phyloP scores from a whole-genome alignment of 2,888 invertebrate species.

The Apotomis betuletana region DNA sequence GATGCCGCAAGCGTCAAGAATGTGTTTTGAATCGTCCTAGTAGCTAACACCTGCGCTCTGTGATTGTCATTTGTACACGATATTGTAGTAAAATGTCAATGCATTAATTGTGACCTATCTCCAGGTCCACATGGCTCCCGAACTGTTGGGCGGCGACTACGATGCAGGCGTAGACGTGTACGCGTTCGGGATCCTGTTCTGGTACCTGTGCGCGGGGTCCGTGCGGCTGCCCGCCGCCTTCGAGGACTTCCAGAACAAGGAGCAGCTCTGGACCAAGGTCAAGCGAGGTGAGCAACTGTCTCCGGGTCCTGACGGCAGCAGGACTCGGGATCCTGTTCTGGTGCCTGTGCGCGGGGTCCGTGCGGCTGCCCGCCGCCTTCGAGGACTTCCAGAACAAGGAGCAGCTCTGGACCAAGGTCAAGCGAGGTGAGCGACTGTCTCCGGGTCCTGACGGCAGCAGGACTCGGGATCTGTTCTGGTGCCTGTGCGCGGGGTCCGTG shows the following conservation, averaged over 20 bases:
- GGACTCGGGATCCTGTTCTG: conserved; percentile 91
- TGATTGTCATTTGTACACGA: no score
- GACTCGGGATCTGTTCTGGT: conserved; percentile 94
- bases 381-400: conserved; percentile 94
- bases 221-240: conserved; percentile 90
- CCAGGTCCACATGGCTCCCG: conserved; percentile 93
- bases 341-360: conserved; percentile 94
- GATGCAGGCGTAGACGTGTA: conserved; percentile 94
- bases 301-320: no score
- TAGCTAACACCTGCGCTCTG: no score
- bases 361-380: conserved; percentile 90
- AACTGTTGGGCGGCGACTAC: conserved; percentile 91
- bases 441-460: no score
- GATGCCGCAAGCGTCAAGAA: no score
- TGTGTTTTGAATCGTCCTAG: no score
- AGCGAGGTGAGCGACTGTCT: conserved; percentile 84
- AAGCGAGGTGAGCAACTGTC: conserved; percentile 85
- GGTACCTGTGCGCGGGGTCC: conserved; percentile 94
- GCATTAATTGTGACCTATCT: background rate
- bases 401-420: conserved; percentile 92
- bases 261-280: conserved; percentile 93
- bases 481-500: conserved; percentile 92
- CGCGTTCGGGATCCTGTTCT: conserved; percentile 94
- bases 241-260: conserved; percentile 92
- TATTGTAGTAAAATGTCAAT: background rate